These are phyloP conservation scores for Malurus melanocephalus DNA, from an alignment of 2,113 vertebrate genomes.

Conservation along the genomic window DNA sequence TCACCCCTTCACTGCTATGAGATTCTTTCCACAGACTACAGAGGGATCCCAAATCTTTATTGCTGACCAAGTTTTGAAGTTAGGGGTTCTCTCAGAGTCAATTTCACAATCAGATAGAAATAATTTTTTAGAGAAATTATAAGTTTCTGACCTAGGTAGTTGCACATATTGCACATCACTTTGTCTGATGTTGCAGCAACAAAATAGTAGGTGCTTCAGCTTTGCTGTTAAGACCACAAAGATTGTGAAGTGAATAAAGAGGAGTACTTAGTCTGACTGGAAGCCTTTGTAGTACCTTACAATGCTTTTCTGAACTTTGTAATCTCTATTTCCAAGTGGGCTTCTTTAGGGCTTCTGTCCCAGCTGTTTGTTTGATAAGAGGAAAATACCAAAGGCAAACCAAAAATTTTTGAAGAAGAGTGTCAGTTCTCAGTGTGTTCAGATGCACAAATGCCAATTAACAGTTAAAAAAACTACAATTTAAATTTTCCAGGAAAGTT, in stretches of 20 bases:
- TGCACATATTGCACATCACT: background rate
- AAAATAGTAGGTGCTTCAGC: background rate
- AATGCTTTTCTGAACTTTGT: background rate
- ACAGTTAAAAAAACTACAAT: background rate
- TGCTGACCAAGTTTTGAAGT: background rate
- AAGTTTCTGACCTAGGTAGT: background rate
- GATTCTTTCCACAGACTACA: background rate
- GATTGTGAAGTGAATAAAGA: background rate
- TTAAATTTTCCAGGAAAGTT: background rate
- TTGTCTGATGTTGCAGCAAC: background rate
- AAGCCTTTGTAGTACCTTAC: background rate
- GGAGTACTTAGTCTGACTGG: background rate
- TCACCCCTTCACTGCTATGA: background rate
- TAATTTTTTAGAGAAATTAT: background rate
- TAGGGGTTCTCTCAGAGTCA: background rate
- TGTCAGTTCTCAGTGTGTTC: background rate
- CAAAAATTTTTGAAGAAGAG: background rate
- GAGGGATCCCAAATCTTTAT: background rate
- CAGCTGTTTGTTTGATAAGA: background rate
- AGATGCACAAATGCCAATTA: background rate
- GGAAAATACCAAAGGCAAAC: background rate
- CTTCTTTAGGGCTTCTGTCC: background rate
- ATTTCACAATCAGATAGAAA: background rate
- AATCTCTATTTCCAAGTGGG: fast-evolving
- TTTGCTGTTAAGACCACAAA: background rate